Percentiles rank a stretch among this genome's conserved stretches.
phyloP scores from a whole-genome alignment of 2,888 invertebrate species.

The Trachelus iudaicus region DNA sequence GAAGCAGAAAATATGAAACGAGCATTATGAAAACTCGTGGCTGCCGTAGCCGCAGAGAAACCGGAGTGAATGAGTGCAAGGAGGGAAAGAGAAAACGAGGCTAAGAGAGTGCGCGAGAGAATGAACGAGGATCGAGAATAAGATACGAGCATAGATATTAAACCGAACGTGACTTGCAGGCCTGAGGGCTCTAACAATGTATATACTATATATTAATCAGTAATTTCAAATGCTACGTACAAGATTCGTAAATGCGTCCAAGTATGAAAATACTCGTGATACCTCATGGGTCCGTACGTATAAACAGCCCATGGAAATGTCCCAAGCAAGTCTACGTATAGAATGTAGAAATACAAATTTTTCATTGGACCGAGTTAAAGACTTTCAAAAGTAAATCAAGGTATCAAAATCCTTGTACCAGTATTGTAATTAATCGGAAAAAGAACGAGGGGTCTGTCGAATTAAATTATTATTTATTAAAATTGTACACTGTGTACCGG shows the following conservation, averaged over 20 bases:
- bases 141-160: slow-evolving; percentile 23
- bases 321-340: not conserved
- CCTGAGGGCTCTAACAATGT: not conserved
- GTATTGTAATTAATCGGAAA: no score
- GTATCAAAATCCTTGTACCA: not conserved
- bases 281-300: no score
- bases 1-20: slow-evolving; percentile 44
- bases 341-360: not conserved
- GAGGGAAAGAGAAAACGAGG: slow-evolving; percentile 11
- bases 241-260: not conserved
- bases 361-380: not conserved
- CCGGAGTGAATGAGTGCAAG: slow-evolving; percentile 14
- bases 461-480: not conserved
- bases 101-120: slow-evolving; percentile 21
- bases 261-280: not conserved
- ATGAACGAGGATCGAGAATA: slow-evolving; percentile 24
- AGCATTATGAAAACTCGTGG: slow-evolving; percentile 36
- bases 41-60: slow-evolving; percentile 4
- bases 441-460: no score
- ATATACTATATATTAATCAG: not conserved
- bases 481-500: not conserved
- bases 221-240: not conserved
- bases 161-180: slow-evolving; percentile 25
- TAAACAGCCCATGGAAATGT: no score
- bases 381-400: not conserved